These are phyloP conservation scores for Sander vitreus DNA, from an alignment of 2,113 vertebrate genomes.

Conservation along the genomic window DNA sequence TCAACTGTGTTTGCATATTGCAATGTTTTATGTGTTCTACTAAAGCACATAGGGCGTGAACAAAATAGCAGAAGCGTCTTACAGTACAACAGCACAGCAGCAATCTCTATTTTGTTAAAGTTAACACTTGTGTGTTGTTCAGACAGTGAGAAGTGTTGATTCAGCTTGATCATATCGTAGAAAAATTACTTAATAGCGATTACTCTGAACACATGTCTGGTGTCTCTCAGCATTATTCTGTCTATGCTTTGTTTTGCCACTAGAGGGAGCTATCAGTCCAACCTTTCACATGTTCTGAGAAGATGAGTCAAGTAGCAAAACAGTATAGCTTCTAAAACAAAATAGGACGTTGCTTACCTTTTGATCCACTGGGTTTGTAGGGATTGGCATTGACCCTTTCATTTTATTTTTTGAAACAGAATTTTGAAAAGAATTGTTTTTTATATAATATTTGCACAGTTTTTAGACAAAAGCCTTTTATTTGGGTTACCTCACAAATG, in stretches of 20 bases:
- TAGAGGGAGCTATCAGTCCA: slow-evolving; percentile 69
- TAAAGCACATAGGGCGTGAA: not conserved
- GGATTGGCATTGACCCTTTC: not conserved
- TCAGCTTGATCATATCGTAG: not conserved
- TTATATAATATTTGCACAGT: not conserved
- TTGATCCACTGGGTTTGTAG: not conserved
- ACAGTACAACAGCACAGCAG: not conserved
- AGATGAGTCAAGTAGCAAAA: not conserved
- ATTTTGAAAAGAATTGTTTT: not conserved
- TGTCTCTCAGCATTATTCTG: not conserved
- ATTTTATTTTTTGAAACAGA: not conserved
- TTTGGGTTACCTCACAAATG: not conserved
- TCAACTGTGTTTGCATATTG: not conserved
- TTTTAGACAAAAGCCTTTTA: not conserved
- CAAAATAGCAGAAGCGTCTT: not conserved
- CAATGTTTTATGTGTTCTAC: not conserved
- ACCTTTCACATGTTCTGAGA: not conserved
- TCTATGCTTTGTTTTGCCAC: slow-evolving; percentile 46
- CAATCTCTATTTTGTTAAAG: not conserved
- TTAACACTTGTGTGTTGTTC: not conserved
- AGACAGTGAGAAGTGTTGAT: not conserved
- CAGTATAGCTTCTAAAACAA: not conserved
- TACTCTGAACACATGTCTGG: not conserved
- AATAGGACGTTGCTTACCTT: not conserved
- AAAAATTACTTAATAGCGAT: not conserved